Percentiles rank a stretch among this genome's conserved stretches.
Conservation (phyloP, 1,140 invertebrate species). For the Pseudomyrmex cubaensis region DNA sequence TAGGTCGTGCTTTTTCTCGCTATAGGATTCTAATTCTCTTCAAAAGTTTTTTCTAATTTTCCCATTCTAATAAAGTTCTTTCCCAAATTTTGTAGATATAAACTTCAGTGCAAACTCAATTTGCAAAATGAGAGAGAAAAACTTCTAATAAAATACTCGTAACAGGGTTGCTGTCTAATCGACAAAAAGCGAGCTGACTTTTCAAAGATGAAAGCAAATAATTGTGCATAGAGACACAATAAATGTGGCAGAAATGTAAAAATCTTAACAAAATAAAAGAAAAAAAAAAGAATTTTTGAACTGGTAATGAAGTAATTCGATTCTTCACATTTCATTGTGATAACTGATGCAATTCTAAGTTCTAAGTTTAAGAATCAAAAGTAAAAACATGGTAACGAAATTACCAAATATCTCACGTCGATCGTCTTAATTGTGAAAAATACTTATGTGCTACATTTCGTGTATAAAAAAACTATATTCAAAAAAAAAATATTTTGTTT, state of each 20-base stretch:
- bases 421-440: background rate
- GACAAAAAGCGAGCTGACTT: constrained; percentile 57
- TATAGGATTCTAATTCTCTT: constrained; percentile 82
- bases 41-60: constrained; percentile 71
- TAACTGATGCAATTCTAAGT: background rate
- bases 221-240: constrained; percentile 62
- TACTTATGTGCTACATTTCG: constrained; percentile 2
- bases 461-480: constrained; percentile 15
- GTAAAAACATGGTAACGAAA: constrained; percentile 8
- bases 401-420: background rate
- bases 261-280: constrained; percentile 41
- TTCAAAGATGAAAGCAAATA: constrained; percentile 60
- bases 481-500: background rate
- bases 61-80: constrained; percentile 67
- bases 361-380: constrained; percentile 48
- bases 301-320: background rate
- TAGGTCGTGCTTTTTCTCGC: constrained; percentile 84
- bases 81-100: constrained; percentile 69
- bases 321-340: constrained; percentile 18
- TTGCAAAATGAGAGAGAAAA: constrained; percentile 71
- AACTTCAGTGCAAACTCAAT: constrained; percentile 69
- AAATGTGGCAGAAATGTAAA: constrained; percentile 55
- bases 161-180: constrained; percentile 67
- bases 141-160: constrained; percentile 61
- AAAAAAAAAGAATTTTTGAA: constrained; percentile 8